Conservation (phyloP, 1,140 invertebrate genomes). For the Palaemon carinicauda region DNA sequence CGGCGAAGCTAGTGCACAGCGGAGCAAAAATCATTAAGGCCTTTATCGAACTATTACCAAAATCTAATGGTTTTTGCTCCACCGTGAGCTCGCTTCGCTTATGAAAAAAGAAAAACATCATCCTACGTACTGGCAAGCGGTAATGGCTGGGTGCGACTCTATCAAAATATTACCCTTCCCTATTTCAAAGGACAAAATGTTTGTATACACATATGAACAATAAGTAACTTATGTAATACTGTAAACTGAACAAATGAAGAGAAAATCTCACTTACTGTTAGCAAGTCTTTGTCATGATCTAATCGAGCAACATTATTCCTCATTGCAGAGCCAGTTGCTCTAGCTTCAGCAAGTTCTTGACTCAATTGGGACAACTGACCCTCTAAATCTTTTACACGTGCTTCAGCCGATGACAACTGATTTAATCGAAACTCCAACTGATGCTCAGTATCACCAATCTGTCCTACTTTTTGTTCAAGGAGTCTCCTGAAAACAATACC, state of each 20-base stretch:
- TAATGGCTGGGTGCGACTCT: too few relatives aligned
- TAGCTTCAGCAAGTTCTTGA: constrained; percentile 29
- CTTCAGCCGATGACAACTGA: constrained; percentile 24
- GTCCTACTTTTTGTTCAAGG: constrained; percentile 33
- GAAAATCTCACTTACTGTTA: constrained; percentile 22
- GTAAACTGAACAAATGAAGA: neutral
- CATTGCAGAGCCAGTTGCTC: constrained; percentile 19
- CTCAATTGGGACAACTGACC: constrained; percentile 22
- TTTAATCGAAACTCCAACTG: constrained; percentile 49
- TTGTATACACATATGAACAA: neutral
- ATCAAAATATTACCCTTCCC: too few relatives aligned
- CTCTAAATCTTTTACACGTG: constrained; percentile 37
- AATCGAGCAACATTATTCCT: constrained; percentile 19
- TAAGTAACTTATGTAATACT: too few relatives aligned
- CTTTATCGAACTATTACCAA: too few relatives aligned
- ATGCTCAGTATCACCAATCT: constrained; percentile 47
- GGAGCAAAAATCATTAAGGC: too few relatives aligned
- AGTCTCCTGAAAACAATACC: constrained; percentile 30
- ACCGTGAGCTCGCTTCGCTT: too few relatives aligned
- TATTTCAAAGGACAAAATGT: too few relatives aligned
- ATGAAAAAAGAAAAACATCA: too few relatives aligned
- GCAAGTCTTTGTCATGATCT: constrained; percentile 45
- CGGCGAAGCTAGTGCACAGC: too few relatives aligned
- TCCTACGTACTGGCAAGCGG: too few relatives aligned
- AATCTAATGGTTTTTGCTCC: too few relatives aligned